Base-by-base conservation (phyloP, 2,888 invertebrate genomes). In the Mesorhabditis belari region DNA sequence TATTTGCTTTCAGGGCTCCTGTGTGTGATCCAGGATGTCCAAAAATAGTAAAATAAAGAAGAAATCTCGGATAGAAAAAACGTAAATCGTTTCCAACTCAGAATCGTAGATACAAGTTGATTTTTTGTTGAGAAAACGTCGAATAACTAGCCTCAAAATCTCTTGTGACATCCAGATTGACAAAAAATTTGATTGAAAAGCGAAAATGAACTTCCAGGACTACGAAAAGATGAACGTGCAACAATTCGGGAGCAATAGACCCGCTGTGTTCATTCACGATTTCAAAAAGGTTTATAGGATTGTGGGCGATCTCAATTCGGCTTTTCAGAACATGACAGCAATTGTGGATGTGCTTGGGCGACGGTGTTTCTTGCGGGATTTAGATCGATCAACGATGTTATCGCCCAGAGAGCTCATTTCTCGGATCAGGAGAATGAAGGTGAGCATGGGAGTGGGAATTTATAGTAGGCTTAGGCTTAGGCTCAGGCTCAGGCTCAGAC, bases 211-310 rank as follows among this genome's bases (percentile, higher is more conserved):
- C 12, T 65, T 71, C 55, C 54, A 71, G 72, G 63, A 86, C 57
- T 88, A 88, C 80, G 90, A 92, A 81, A 89, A 88, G 82, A 90
- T 95, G 74, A 87, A 89, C 75, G 91, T 94, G 5, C 88, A 90
- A 17, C 88, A 89, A 80, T 90, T 90, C 80, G 87, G 87, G 66
- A 88, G 89, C 70, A 91, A 90, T 1, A 87, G 88, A 35, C 87
- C 86, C 53, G 90, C 92, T 59, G 87, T 90, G 67, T 92, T 93
- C 80, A 88, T 94, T 74, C 94, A 95, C 78, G 93, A 95, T 83
- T 95, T 95, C 82, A 88, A 87, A 70, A 86, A 87, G 72, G 87
- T 87, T 79, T 79, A 44, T 28, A 35, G n/a, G n/a, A 35, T 35
- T n/a, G 1, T n/a, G n/a, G 29, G 28, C n/a, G n/a, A n/a, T n/a